Conservation (phyloP, 2,797 vertebrate genomes). For the Pseudotriccus pelzelni region DNA sequence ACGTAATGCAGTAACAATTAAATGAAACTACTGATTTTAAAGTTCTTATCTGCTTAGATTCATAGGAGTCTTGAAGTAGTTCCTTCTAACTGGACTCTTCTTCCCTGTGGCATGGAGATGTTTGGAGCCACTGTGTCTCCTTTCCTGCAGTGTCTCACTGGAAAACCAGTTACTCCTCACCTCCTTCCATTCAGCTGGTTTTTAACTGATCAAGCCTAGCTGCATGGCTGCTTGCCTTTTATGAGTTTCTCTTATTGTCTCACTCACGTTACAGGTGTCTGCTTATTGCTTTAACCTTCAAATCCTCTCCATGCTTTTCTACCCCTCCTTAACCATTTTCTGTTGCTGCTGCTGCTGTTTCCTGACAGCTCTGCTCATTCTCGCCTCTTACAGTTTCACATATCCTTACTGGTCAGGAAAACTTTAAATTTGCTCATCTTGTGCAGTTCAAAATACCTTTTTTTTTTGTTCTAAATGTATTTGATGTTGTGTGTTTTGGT, state of each 20-base stretch:
- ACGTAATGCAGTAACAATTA: background rate
- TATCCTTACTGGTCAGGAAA: background rate
- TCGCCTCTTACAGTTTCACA: accelerated
- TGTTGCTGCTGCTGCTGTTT: background rate
- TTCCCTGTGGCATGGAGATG: background rate
- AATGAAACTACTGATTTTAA: background rate
- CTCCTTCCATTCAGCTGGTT: background rate
- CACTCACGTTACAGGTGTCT: background rate
- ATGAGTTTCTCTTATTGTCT: background rate
- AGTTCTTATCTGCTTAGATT: background rate
- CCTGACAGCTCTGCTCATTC: background rate
- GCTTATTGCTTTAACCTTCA: background rate
- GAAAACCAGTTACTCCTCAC: background rate
- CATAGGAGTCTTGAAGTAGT: background rate
- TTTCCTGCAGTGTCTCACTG: background rate
- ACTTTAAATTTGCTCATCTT: background rate
- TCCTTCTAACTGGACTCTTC: background rate
- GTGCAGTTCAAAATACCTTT: background rate
- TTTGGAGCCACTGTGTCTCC: background rate
- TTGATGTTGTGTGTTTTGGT: background rate
- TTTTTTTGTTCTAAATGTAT: background rate
- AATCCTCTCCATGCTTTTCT: background rate
- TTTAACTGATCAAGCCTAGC: background rate
- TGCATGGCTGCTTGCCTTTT: background rate
- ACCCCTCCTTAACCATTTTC: background rate